Base-by-base conservation (phyloP, 1,140 invertebrate genomes). In the Cepaea nemoralis region DNA sequence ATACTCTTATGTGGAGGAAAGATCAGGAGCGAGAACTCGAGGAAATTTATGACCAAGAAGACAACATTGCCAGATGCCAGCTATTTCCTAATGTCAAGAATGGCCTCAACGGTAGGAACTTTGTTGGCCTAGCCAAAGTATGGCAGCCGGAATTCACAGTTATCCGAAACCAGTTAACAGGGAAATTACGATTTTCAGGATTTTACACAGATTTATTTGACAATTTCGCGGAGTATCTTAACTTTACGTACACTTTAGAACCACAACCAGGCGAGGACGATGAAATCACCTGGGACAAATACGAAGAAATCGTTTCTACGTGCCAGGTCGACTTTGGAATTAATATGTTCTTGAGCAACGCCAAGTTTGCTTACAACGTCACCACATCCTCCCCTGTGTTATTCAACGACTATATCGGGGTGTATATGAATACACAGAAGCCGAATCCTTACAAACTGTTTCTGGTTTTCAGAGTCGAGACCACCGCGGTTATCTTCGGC, bases 301-400 rank as follows among this genome's bases (percentile, higher is more conserved):
- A 55, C 50, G 8, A 22, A 24, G 50, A 55, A 55, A 55, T 24
- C 3, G 50, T 55, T 14, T 55, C 50, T 2, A 55, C 3, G 3
- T 55, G 50, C n/a, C 50, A 55, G 50, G 50, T 55, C 3, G 50
- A 55, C n/a, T 55, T 55, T 55, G 50, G 50, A 55, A 55, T 55
- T 24, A 55, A 55, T 55, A 14, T 55, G 8, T 55, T 55, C 50
- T 55, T 55, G n/a, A 55, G 50, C n/a, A 55, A 55, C 19, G 50
- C 22, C 1, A 55, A 55, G 19, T 55, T 22, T 5, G 19, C n/a
- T 14, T 2, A 22, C 22, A 55, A 55, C 8, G 22, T 22, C 5
- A 55, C 8, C 5, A 55, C 22, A 8, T 55, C 50, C 2, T 55
- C n/a, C n/a, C 50, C 50, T 19, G 50, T 55, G 50, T 55, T 55